Evolutionary conservation across 2,113 vertebrate genomes (phyloP).

Genomic region (Cyanocitta stelleri): DNA sequence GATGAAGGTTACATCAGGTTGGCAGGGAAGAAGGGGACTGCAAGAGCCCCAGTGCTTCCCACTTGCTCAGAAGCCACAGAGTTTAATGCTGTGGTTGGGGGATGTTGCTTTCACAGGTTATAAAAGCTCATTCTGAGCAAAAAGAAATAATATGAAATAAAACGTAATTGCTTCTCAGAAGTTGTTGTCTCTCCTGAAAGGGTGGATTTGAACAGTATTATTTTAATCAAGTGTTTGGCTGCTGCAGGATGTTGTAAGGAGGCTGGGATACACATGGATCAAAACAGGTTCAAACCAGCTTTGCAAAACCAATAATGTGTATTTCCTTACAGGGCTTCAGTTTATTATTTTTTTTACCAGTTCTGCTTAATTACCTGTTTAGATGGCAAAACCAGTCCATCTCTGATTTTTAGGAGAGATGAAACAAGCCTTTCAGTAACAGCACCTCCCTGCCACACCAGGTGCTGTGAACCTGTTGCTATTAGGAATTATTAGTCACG

Average conservation of each 20-base stretch:
- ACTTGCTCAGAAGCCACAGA: background rate
- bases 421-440: background rate
- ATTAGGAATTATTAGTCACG: background rate
- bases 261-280: background rate
- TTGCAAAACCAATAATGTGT: background rate
- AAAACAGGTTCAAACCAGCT: background rate
- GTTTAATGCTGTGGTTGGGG: background rate
- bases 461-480: background rate
- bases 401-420: background rate
- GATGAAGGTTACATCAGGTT: background rate
- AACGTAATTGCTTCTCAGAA: background rate
- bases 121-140: background rate
- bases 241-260: background rate
- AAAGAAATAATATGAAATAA: background rate
- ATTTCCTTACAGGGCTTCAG: background rate
- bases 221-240: background rate
- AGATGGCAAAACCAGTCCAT: background rate
- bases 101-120: background rate
- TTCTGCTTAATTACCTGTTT: background rate
- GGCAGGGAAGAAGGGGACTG: background rate
- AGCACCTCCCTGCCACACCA: constrained; percentile 1
- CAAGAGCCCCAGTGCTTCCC: background rate
- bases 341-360: background rate
- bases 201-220: background rate
- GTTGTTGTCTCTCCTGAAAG: background rate